Conservation (phyloP, 2,797 vertebrate species). For the Mormyrops boulengeri region DNA sequence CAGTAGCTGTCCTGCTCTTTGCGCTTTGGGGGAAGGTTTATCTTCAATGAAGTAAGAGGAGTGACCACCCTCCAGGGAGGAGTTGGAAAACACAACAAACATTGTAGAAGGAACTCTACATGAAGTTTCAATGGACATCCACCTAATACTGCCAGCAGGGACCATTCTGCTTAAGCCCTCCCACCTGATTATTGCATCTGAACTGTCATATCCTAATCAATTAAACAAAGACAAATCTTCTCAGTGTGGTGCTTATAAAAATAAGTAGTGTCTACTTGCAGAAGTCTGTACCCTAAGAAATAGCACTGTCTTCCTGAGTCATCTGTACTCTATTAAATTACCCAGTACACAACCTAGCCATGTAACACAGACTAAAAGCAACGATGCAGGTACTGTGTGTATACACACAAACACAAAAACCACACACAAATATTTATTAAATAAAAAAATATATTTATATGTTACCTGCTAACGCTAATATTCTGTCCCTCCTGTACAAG, state of each 20-base stretch:
- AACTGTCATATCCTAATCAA: conserved; percentile 6
- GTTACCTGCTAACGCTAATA: conserved; percentile 40
- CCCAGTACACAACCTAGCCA: conserved; percentile 29
- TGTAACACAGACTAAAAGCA: conserved; percentile 30
- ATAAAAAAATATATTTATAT: conserved; percentile 38
- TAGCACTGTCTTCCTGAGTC: conserved; percentile 31
- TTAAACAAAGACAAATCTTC: background rate
- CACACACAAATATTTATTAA: conserved; percentile 41
- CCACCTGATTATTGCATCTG: background rate
- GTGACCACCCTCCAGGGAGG: background rate
- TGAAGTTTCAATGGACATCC: background rate
- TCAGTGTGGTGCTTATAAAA: background rate
- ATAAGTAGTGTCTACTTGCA: conserved; percentile 24
- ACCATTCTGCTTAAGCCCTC: background rate
- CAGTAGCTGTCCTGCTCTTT: background rate
- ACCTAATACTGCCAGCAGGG: background rate
- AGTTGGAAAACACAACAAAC: background rate
- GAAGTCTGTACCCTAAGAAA: conserved; percentile 45
- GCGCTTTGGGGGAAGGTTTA: background rate
- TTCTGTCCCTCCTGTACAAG: conserved; percentile 44
- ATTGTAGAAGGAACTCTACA: background rate
- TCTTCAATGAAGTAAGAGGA: background rate
- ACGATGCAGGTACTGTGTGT: conserved; percentile 22
- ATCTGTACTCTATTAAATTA: conserved; percentile 11
- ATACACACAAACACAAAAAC: conserved; percentile 26